Evolutionary conservation across 2,888 invertebrate species (phyloP).

Genomic region (Syrista parreyssii): DNA sequence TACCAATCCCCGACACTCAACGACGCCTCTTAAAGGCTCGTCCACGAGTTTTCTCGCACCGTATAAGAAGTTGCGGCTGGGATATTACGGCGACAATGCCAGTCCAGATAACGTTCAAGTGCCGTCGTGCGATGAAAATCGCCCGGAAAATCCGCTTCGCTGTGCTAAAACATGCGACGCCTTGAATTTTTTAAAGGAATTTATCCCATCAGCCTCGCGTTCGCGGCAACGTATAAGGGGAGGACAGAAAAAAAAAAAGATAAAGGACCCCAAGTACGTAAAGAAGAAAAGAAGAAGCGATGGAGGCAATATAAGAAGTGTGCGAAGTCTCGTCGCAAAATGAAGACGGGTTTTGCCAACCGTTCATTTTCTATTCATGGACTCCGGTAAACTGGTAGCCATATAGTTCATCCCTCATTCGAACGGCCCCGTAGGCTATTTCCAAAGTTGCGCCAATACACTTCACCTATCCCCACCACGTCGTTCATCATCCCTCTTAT

Average conservation of each 20-base stretch:
- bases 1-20: neutral
- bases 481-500: neutral
- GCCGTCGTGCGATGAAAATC: neutral
- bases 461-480: neutral
- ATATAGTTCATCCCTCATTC: neutral
- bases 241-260: neutral
- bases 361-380: slow-evolving; percentile 44
- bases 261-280: neutral
- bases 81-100: neutral
- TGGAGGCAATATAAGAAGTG: neutral
- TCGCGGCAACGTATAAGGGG: neutral
- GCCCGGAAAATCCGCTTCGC: neutral
- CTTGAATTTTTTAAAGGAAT: slow-evolving; percentile 33
- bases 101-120: neutral
- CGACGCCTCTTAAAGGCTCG: neutral
- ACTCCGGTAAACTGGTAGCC: neutral
- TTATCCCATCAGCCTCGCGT: slow-evolving; percentile 13
- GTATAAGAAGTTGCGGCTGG: neutral
- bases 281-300: neutral
- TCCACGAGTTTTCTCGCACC: neutral
- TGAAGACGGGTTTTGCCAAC: neutral
- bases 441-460: neutral
- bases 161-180: slow-evolving; percentile 1
- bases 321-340: neutral
- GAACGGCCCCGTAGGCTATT: neutral